phyloP scores from a whole-genome alignment of 1,140 invertebrate genomes.

The Melipona quadrifasciata region DNA sequence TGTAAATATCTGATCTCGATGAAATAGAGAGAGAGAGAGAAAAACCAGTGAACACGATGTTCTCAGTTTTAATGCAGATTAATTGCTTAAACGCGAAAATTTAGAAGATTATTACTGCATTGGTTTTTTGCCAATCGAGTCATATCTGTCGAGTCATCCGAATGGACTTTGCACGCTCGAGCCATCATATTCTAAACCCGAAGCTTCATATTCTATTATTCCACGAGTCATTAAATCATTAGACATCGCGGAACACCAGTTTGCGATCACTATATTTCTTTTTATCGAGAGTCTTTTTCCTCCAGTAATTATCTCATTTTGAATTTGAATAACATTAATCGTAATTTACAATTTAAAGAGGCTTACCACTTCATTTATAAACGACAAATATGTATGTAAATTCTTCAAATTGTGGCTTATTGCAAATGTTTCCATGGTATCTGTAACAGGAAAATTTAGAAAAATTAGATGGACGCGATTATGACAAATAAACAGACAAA shows the following conservation, averaged over 20 bases:
- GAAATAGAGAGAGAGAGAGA: no score
- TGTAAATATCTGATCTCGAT: no score
- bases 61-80: not conserved
- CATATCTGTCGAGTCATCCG: conserved; percentile 19
- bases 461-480: not conserved
- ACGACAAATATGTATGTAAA: no score
- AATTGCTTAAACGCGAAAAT: not conserved
- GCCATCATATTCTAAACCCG: no score
- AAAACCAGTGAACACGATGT: no score
- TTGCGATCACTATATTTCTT: no score
- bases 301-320: no score
- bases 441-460: not conserved
- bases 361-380: no score
- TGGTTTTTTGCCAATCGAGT: conserved; percentile 9
- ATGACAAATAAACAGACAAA: not conserved
- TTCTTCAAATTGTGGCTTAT: no score
- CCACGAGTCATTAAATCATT: conserved; percentile 23
- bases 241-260: not conserved
- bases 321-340: no score
- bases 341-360: no score
- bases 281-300: not conserved
- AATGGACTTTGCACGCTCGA: conserved; percentile 30
- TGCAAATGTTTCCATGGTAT: no score
- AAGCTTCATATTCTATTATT: not conserved
- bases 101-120: not conserved